Conservation (phyloP, 2,797 vertebrate species). For the Pterois miles region DNA sequence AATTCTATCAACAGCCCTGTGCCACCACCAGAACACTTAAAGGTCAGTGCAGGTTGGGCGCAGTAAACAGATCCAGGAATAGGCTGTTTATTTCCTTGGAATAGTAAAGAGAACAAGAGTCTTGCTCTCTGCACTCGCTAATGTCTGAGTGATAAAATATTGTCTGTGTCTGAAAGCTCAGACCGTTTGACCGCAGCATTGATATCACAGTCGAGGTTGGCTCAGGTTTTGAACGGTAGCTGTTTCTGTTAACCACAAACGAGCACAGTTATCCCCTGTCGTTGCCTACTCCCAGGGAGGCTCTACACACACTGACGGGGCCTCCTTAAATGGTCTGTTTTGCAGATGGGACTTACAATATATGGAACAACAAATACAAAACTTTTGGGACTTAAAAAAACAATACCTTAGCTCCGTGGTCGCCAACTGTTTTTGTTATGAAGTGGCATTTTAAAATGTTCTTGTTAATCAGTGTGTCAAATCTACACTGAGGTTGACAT, state of each 20-base stretch:
- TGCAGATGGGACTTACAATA: background rate
- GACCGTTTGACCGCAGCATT: conserved; percentile 41
- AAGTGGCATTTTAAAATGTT: too few species aligned
- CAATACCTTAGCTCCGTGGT: background rate
- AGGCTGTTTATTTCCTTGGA: conserved; percentile 74
- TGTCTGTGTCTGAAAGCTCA: conserved; percentile 34
- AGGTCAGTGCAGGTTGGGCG: conserved; percentile 66
- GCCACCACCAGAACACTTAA: conserved; percentile 51
- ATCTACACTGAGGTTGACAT: too few species aligned
- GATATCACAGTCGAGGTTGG: conserved; percentile 43
- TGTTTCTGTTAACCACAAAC: conserved; percentile 33
- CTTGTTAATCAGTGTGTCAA: too few species aligned
- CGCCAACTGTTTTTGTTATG: too few species aligned
- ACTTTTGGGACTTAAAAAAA: background rate
- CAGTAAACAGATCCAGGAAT: conserved; percentile 81
- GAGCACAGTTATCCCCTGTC: background rate
- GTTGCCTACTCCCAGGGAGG: conserved; percentile 5
- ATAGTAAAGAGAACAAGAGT: conserved; percentile 65
- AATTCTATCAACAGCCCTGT: conserved; percentile 66
- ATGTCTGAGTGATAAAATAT: conserved; percentile 51
- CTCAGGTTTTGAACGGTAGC: conserved; percentile 52
- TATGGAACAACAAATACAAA: background rate
- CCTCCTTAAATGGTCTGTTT: background rate
- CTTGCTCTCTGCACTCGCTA: conserved; percentile 22
- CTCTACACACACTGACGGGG: background rate